These are phyloP conservation scores for Pogonus chalceus DNA, from an alignment of 1,140 invertebrate species.

Conservation along the genomic window DNA sequence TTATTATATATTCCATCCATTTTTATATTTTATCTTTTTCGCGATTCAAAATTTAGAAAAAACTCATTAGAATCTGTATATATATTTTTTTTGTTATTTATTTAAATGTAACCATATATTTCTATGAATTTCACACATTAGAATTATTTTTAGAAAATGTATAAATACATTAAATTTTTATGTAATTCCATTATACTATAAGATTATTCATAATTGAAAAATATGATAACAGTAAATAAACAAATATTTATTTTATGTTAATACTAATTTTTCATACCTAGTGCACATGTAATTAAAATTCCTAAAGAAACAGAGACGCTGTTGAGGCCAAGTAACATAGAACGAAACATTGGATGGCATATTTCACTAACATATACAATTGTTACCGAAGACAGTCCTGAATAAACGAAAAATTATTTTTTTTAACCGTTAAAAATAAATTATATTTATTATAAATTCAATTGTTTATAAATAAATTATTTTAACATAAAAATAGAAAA, in stretches of 20 bases:
- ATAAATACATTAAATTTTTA: no score
- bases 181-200: no score
- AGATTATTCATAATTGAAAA: background rate
- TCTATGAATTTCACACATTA: no score
- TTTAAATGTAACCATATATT: no score
- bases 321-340: slow-evolving; percentile 44
- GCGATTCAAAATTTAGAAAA: no score
- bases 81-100: no score
- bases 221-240: background rate
- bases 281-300: slow-evolving; percentile 42
- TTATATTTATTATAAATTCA: background rate
- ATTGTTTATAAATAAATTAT: background rate
- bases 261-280: slow-evolving; percentile 18
- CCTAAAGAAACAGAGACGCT: slow-evolving; percentile 47
- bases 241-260: background rate
- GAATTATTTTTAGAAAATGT: no score
- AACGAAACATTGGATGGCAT: slow-evolving; percentile 39
- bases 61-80: no score
- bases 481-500: slow-evolving; percentile 13
- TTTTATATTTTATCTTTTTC: no score
- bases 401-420: background rate
- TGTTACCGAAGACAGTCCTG: slow-evolving; percentile 41
- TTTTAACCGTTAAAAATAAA: background rate
- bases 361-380: slow-evolving; percentile 49
- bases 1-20: background rate